Conservation (phyloP, 2,888 invertebrate genomes). For the Neria commutata region DNA sequence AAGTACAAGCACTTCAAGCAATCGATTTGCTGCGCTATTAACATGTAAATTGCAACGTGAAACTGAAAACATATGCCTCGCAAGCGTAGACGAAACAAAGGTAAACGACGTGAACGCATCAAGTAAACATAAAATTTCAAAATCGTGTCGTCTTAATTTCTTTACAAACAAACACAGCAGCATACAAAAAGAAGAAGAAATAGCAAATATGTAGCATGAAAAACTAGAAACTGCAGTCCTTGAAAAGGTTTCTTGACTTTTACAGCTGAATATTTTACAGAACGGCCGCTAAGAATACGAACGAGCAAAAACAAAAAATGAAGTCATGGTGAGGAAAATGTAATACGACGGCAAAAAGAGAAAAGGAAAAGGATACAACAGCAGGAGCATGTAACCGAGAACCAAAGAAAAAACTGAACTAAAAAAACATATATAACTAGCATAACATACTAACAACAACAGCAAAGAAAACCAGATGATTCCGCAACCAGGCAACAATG, state of each 20-base stretch:
- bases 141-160: constrained; percentile 22
- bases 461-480: too few species aligned
- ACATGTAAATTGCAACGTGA: not conserved
- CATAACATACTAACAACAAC: too few species aligned
- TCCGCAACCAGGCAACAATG: too few species aligned
- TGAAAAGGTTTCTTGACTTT: constrained; percentile 56
- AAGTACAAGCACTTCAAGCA: not conserved
- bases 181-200: not conserved
- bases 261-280: constrained; percentile 2
- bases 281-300: constrained; percentile 1
- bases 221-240: constrained; percentile 42
- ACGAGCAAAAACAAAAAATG: not conserved
- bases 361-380: too few species aligned
- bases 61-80: not conserved
- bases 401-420: too few species aligned
- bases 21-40: not conserved
- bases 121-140: not conserved
- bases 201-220: constrained; percentile 6
- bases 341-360: too few species aligned
- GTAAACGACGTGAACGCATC: not conserved
- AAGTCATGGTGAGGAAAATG: too few species aligned
- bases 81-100: not conserved
- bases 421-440: too few species aligned
- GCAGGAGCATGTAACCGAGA: too few species aligned
- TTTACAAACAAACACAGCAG: constrained; percentile 12